phyloP scores from a whole-genome alignment of 2,113 vertebrate species.

The Corythaixoides concolor region DNA sequence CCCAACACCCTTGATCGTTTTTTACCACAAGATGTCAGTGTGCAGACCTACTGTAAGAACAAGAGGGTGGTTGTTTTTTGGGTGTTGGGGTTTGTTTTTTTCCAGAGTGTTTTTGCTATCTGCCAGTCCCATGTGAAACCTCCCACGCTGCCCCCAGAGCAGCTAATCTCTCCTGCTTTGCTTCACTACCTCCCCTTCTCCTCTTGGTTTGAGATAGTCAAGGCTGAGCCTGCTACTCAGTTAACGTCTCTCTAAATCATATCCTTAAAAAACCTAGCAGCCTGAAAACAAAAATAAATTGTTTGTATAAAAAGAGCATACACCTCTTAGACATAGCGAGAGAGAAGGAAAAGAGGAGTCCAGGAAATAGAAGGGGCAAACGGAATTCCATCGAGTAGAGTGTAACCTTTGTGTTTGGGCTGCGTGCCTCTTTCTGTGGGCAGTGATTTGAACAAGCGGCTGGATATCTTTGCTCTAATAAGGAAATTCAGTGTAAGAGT shows the following conservation, averaged over 20 bases:
- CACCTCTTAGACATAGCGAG: not conserved
- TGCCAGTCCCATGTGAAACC: not conserved
- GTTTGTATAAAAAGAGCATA: not conserved
- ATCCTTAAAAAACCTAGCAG: not conserved
- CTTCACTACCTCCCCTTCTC: not conserved
- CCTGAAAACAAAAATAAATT: not conserved
- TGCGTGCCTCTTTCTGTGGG: not conserved
- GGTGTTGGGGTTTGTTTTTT: not conserved
- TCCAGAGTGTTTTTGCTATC: not conserved
- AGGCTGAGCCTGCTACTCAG: not conserved
- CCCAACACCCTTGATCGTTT: accelerated
- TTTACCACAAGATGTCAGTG: constrained; percentile 16
- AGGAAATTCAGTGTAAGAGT: not conserved
- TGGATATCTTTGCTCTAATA: not conserved
- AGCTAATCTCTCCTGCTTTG: not conserved
- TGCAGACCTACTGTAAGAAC: not conserved
- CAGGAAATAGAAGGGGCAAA: not conserved
- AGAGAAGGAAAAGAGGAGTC: not conserved
- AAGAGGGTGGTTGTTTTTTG: not conserved
- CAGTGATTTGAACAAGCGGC: not conserved
- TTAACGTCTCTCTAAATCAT: not conserved
- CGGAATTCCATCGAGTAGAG: not conserved
- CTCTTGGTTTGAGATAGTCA: not conserved
- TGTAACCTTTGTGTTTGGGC: constrained; percentile 9
- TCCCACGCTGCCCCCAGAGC: not conserved